Evolutionary conservation across 2,113 vertebrate species (phyloP), one percentile per base, ranked within the genome.

Genomic region (Synodontis membranacea): DNA sequence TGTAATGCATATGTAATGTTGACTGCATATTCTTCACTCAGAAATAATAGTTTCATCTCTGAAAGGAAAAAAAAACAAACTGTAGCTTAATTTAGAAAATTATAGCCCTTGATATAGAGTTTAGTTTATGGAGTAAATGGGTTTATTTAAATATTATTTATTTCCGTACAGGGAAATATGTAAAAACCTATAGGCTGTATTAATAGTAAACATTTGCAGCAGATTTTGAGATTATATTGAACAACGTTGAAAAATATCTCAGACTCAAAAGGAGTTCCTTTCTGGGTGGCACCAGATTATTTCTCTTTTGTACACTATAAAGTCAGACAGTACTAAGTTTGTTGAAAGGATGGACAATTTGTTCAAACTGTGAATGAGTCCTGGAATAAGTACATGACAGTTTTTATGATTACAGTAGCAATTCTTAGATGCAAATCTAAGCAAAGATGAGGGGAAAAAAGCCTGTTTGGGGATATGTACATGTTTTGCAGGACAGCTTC

Each of bases 401-500:
- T 17, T 7, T 39, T 46, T 5, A 44, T 23, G 37, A 74, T 74
- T 74, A 74, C 66, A 21, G 19, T 19, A 70, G n/a, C 78, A 80
- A 39, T 11, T 46, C 70, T 74, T 72, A 9, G 23, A 5, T 46
- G 28, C 28, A 78, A 50, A 50, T 50, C 28, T 19, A 50, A 74
- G 23, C 25, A 50, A 19, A 15, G 74, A 78, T 21, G 46, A n/a
- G 25, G 31, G 7, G 2, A 28, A 15, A 17, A n/a, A n/a, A n/a
- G n/a, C n/a, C 42, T n/a, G 23, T 46, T 75, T 12, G 21, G 72
- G 62, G 31, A 78, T 37, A 78, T 85, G 74, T 50, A 78, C 50
- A 50, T 78, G 31, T 34, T 85, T 37, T 68, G 60, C 48, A 58
- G 78, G 21, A 81, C 62, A 56, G 50, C 60, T 86, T 66, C 62